Evolutionary conservation across 2,888 invertebrate species (phyloP), one percentile per base, ranked within the genome.

Genomic region (Palloptera scutellata): DNA sequence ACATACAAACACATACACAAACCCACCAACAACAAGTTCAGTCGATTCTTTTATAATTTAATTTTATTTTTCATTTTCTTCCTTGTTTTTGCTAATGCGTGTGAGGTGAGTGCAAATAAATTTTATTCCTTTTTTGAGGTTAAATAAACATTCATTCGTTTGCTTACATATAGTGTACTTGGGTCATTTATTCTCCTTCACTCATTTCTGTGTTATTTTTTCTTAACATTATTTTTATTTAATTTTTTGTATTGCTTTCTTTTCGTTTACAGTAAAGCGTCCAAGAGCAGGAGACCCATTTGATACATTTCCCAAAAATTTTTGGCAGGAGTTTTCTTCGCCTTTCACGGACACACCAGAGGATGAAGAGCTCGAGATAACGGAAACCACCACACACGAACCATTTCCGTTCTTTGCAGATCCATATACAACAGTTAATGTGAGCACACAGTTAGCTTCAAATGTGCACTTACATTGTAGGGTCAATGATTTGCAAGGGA

Each of bases 371-470:
- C 76, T 81, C 40, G 82, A 83, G 75, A 78, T 81, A 64, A 80
- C 79, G 10, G 84, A 84, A 69, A 83, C 84, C 17, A 89, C 88
- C 6, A 89, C 90, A n/a, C 87, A 89, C 12, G 91, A 91, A 75
- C 91, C 92, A 0, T 86, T 90, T 72, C 92, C 92, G 0, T 91
- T 89, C 83, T 92, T 92, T 81, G 91, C 91, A 77, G 91, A 91
- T 77, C 86, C 86, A 1, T 86, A 87, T 73, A 86, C 88, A 15
- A 87, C 87, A 6, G 87, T 89, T 1, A 91, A 90, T 79, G 88
- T 91, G 75, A 91, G 91, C 12, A 88, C 90, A 0, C 91, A 91
- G 77, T 80, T 91, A 11, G 89, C 89, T 4, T 88, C 88, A 64
- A 87, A 88, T 42, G 90, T 91, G 5, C 87, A 89, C 72, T 81